Evolutionary conservation across 2,113 vertebrate genomes (phyloP).

Genomic region (Scortum barcoo): DNA sequence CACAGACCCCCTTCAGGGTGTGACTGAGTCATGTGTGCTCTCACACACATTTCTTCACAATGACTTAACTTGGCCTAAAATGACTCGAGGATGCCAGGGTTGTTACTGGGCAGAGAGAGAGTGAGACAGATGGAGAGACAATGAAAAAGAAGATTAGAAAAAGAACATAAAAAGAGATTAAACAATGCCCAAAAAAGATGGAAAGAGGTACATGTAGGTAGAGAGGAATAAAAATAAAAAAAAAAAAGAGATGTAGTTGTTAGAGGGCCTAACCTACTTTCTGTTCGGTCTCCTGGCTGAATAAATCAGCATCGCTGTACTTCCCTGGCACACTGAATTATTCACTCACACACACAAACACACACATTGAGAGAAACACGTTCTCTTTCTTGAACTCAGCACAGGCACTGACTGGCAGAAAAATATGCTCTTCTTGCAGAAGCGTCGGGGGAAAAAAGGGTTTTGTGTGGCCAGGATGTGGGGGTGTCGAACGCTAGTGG

Average conservation of each 20-base stretch:
- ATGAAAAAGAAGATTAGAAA: conserved; percentile 1
- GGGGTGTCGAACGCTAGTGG: conserved; percentile 30
- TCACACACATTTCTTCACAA: conserved; percentile 60
- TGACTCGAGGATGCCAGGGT: conserved; percentile 34
- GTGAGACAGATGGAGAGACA: not conserved
- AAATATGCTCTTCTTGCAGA: conserved; percentile 60
- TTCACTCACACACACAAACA: conserved; percentile 65
- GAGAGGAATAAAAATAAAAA: conserved; percentile 1
- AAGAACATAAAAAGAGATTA: not conserved
- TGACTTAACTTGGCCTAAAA: conserved; percentile 62
- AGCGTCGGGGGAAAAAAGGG: not conserved
- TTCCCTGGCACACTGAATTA: conserved; percentile 75
- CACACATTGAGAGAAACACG: conserved; percentile 9
- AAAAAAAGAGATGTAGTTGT: conserved; percentile 27
- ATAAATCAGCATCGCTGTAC: conserved; percentile 70
- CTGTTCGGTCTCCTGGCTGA: conserved; percentile 74
- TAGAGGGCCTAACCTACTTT: conserved; percentile 77
- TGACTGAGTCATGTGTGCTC: conserved; percentile 55
- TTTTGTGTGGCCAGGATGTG: conserved; percentile 57
- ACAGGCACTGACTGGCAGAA: conserved; percentile 57
- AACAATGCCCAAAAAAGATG: not conserved
- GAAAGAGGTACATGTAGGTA: not conserved
- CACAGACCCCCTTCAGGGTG: conserved; percentile 63
- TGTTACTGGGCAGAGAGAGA: conserved; percentile 24
- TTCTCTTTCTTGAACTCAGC: conserved; percentile 42